These are phyloP conservation scores for Apus apus DNA, from an alignment of 2,113 vertebrate species.

Conservation along the genomic window DNA sequence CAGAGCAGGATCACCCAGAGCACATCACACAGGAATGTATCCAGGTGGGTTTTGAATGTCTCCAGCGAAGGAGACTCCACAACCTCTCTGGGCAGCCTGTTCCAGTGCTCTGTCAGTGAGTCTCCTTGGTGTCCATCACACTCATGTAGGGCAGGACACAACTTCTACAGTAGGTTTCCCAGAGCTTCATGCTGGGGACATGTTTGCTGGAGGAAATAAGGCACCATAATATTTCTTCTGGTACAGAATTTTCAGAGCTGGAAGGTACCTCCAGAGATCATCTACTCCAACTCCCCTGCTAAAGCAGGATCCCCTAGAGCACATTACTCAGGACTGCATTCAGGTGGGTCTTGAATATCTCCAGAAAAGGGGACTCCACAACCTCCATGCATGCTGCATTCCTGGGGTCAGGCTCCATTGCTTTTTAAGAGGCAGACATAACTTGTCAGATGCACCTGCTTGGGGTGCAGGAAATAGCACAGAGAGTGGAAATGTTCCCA, in stretches of 20 bases:
- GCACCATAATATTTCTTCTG: not conserved
- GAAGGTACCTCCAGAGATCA: no score
- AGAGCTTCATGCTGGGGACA: not conserved
- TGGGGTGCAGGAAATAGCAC: not conserved
- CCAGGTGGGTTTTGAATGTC: no score
- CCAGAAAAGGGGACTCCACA: no score
- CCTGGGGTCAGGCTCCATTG: not conserved
- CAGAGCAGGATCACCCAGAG: no score
- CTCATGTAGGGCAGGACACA: not conserved
- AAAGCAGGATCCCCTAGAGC: no score
- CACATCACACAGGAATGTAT: no score
- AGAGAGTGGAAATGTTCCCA: not conserved
- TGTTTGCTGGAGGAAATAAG: not conserved
- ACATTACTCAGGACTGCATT: no score
- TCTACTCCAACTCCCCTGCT: no score
- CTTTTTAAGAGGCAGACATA: not conserved
- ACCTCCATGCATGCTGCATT: not conserved
- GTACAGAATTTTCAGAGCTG: no score
- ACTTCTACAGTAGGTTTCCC: not conserved
- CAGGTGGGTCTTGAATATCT: no score
- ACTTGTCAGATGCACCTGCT: not conserved
- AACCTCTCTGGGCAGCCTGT: no score
- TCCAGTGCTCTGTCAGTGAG: not conserved
- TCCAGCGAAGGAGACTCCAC: no score
- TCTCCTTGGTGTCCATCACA: not conserved